Evolutionary conservation across 2,797 vertebrate species (phyloP), one percentile per base, ranked within the genome.

Genomic region (Rousettus madagascariensis): DNA sequence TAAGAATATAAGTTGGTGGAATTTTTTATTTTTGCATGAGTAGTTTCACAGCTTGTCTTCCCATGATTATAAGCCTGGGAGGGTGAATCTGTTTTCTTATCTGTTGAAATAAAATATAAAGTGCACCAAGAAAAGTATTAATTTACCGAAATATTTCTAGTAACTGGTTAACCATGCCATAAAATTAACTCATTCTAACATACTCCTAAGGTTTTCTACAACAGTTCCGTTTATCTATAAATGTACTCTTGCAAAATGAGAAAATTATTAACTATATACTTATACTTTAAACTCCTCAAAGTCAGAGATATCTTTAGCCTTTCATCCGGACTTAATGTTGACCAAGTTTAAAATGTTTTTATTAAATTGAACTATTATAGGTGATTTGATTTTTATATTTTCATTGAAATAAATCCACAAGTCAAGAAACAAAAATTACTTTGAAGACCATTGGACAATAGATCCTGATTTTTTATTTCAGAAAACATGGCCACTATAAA

Each of bases 21-120:
- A 57, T 90, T 86, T 97, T 93, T 92, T 74, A 49, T 59, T 72
- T 90, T 59, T n/a, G 3, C 57, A 49, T 66, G 57, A 93, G 38
- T 85, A 30, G n/a, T 88, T 95, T 95, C 59, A 89, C 22, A 96
- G 72, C 28, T 89, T 92, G 80, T 65, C 57, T 95, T 91, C 72
- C 43, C 46, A 71, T 92, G 63, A 85, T 88, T 86, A 61, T 84
- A 90, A 78, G 30, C 82, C 75, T 96, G 19, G 17, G n/a, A 94
- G 15, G 61, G 10, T 90, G 41, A 84, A 87, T 68, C 33, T 86
- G 9, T 68, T 92, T 96, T 78, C 71, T 93, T 86, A 86, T 72
- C 63, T 94, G 22, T 75, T 66, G 5, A 88, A 88, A 61, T 91
- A 87, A 94, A 95, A 71, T 78, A 89, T 90, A 69, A 93, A 71